Percentiles rank a stretch among this genome's conserved stretches.
Conservation (phyloP, 1,140 invertebrate genomes). For the Drosophila sulfurigaster region DNA sequence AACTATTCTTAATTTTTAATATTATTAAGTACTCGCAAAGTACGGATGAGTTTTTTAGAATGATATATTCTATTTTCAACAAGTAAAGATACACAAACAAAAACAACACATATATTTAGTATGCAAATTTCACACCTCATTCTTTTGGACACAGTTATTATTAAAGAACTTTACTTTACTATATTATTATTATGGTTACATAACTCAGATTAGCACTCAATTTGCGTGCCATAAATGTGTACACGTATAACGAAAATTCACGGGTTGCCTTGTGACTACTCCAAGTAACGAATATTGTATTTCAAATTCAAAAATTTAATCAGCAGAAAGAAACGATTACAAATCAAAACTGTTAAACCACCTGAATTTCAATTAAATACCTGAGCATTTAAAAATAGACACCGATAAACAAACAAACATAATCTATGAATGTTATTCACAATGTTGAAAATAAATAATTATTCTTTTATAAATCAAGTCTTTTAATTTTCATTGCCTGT, state of each 20-base stretch:
- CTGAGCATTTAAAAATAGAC: slow-evolving; percentile 62
- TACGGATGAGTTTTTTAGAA: slow-evolving; percentile 66
- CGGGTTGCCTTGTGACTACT: slow-evolving; percentile 49
- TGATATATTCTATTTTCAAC: slow-evolving; percentile 78
- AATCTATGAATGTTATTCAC: slow-evolving; percentile 54
- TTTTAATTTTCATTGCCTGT: not conserved
- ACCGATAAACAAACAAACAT: slow-evolving; percentile 11
- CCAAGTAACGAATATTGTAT: slow-evolving; percentile 33
- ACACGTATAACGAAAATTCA: slow-evolving; percentile 15
- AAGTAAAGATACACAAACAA: slow-evolving; percentile 17
- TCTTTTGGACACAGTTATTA: slow-evolving; percentile 45
- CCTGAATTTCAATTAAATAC: slow-evolving; percentile 66
- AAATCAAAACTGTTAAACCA: slow-evolving; percentile 60
- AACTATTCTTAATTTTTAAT: slow-evolving; percentile 76
- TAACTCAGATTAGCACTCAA: slow-evolving; percentile 46
- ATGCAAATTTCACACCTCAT: slow-evolving; percentile 22
- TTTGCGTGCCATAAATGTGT: slow-evolving; percentile 63
- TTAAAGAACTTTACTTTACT: not conserved
- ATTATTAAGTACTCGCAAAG: slow-evolving; percentile 72
- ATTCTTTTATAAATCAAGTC: slow-evolving; percentile 59
- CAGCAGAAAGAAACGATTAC: slow-evolving; percentile 52
- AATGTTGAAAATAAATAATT: slow-evolving; percentile 81
- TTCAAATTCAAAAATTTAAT: slow-evolving; percentile 48
- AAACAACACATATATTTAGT: not conserved
- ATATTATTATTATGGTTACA: slow-evolving; percentile 36